phyloP scores from a whole-genome alignment of 2,113 vertebrate species.

The Syngnathus scovelli region DNA sequence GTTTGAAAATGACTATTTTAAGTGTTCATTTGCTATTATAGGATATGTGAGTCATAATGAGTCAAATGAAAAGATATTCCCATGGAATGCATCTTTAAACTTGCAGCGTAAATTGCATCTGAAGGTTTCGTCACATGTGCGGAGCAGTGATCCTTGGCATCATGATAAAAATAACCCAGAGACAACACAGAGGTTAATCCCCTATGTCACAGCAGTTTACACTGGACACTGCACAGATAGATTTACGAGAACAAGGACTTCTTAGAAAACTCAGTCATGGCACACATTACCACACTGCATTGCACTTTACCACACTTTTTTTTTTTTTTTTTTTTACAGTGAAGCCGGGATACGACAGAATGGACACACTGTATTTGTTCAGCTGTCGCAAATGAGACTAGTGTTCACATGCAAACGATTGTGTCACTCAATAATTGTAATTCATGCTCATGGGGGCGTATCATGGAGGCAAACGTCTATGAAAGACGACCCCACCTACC shows the following conservation, averaged over 20 bases:
- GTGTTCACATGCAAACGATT: background rate
- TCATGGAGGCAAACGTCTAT: conserved; percentile 12
- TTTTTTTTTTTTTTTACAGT: background rate
- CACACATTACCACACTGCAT: conserved; percentile 32
- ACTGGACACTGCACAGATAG: conserved; percentile 48
- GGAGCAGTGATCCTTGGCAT: conserved; percentile 17
- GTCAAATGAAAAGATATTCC: too few species aligned
- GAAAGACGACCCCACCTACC: conserved; percentile 8
- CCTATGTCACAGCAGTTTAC: conserved; percentile 56
- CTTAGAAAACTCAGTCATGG: conserved; percentile 49
- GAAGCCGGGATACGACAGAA: background rate
- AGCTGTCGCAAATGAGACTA: background rate
- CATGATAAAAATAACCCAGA: conserved; percentile 55
- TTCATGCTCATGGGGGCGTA: background rate
- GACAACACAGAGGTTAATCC: conserved; percentile 59
- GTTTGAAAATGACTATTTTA: too few species aligned
- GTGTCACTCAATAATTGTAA: background rate
- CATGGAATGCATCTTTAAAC: too few species aligned
- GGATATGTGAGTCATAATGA: too few species aligned
- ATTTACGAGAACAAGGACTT: conserved; percentile 54
- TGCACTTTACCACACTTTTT: conserved; percentile 11
- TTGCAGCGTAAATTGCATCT: background rate
- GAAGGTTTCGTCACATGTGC: conserved; percentile 27
- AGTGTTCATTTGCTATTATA: too few species aligned
- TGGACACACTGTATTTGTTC: background rate